Percentiles rank a stretch among this genome's conserved stretches.
phyloP scores from a whole-genome alignment of 1,140 invertebrate genomes.

The Conopomorpha cramerella region DNA sequence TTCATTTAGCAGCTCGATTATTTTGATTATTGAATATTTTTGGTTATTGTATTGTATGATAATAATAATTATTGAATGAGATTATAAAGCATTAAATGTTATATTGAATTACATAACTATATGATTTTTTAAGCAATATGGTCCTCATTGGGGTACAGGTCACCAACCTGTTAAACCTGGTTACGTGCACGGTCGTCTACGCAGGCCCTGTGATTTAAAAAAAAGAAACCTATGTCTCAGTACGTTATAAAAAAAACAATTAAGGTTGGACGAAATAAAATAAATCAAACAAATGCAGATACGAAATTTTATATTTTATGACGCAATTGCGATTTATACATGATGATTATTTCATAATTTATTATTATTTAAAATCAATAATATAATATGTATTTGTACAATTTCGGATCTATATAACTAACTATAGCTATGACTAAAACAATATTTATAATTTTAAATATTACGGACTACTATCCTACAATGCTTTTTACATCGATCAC shows the following conservation, averaged over 20 bases:
- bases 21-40: too few relatives aligned
- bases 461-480: constrained; percentile 53
- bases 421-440: constrained; percentile 53
- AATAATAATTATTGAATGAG: too few relatives aligned
- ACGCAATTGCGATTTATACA: constrained; percentile 57
- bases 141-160: too few relatives aligned
- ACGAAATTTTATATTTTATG: constrained; percentile 56
- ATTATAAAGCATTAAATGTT: too few relatives aligned
- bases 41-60: too few relatives aligned
- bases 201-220: not conserved
- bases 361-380: constrained; percentile 49
- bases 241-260: not conserved
- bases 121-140: too few relatives aligned
- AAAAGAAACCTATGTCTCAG: not conserved
- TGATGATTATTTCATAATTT: constrained; percentile 54
- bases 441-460: constrained; percentile 40
- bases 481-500: constrained; percentile 52
- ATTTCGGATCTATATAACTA: too few relatives aligned
- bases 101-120: too few relatives aligned
- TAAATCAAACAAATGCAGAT: constrained; percentile 25
- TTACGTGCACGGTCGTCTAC: too few relatives aligned
- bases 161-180: too few relatives aligned
- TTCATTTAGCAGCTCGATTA: too few relatives aligned
- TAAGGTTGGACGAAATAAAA: too few relatives aligned
- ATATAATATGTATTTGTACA: constrained; percentile 55